Evolutionary conservation across 1,140 invertebrate genomes (phyloP).

Genomic region (Apis laboriosa): DNA sequence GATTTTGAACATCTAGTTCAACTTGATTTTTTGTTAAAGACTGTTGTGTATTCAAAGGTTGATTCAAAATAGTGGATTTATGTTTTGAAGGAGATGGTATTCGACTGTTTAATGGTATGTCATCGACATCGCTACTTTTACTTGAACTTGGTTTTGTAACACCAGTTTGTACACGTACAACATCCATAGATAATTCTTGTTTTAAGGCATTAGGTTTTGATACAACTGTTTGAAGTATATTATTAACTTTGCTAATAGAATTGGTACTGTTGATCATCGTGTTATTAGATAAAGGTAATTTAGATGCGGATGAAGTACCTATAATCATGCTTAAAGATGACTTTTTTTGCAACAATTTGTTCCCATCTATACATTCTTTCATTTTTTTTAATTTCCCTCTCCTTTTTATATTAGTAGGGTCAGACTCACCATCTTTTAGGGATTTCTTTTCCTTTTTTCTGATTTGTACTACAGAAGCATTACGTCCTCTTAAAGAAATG

Average conservation of each 20-base stretch:
- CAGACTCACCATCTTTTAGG: conserved; percentile 76
- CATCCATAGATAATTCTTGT: conserved; percentile 72
- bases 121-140: conserved; percentile 77
- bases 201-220: conserved; percentile 79
- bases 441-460: conserved; percentile 88
- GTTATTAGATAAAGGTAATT: conserved; percentile 77
- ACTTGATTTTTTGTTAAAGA: conserved; percentile 71
- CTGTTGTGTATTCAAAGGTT: conserved; percentile 71
- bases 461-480: conserved; percentile 93
- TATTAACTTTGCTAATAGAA: conserved; percentile 75
- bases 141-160: conserved; percentile 71
- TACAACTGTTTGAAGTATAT: conserved; percentile 74
- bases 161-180: conserved; percentile 65
- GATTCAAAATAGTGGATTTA: conserved; percentile 73
- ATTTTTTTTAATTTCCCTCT: conserved; percentile 79
- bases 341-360: conserved; percentile 78
- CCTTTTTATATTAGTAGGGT: conserved; percentile 73
- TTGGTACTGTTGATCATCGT: conserved; percentile 75
- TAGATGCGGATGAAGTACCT: conserved; percentile 74
- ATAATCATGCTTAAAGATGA: conserved; percentile 77
- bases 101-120: conserved; percentile 79
- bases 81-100: conserved; percentile 79
- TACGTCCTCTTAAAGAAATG: conserved; percentile 91
- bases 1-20: conserved; percentile 76
- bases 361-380: conserved; percentile 77